Conservation (phyloP, 1,140 invertebrate species). For the Hyles vespertilio region DNA sequence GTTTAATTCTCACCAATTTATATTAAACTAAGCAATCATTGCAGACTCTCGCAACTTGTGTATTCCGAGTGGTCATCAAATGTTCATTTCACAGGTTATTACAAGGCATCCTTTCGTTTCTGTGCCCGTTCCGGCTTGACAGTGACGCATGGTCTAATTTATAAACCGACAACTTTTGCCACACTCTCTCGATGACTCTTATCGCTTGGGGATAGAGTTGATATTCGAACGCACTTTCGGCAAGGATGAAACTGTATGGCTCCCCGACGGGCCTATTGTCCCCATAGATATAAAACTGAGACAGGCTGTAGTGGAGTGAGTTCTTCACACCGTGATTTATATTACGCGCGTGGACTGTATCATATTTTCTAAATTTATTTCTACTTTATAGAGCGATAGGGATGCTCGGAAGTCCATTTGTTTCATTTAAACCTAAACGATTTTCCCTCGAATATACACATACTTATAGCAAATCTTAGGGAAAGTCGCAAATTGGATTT, state of each 20-base stretch:
- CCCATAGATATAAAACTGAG: constrained; percentile 50
- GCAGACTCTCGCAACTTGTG: constrained; percentile 24
- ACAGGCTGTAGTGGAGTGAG: constrained; percentile 31
- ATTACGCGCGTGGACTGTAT: constrained; percentile 22
- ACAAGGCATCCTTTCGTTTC: constrained; percentile 48
- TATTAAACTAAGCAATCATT: constrained; percentile 32
- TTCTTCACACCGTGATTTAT: constrained; percentile 38
- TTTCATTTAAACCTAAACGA: too few species aligned
- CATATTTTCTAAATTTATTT: constrained; percentile 15
- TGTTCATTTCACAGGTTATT: constrained; percentile 68
- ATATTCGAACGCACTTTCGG: constrained; percentile 23
- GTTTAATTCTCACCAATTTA: constrained; percentile 28
- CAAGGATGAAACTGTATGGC: constrained; percentile 34
- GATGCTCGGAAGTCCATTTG: too few species aligned
- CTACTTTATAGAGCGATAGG: too few species aligned
- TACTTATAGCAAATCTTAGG: too few species aligned
- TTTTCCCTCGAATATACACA: too few species aligned
- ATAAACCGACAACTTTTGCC: constrained; percentile 37
- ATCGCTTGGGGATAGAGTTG: constrained; percentile 27
- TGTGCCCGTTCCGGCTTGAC: constrained; percentile 39
- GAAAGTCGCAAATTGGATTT: too few species aligned
- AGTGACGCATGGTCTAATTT: constrained; percentile 67
- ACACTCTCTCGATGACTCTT: constrained; percentile 20
- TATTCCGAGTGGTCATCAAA: constrained; percentile 52
- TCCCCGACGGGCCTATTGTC: constrained; percentile 44